Base-by-base conservation (phyloP, 2,113 vertebrate species). In the Pampusana beccarii region DNA sequence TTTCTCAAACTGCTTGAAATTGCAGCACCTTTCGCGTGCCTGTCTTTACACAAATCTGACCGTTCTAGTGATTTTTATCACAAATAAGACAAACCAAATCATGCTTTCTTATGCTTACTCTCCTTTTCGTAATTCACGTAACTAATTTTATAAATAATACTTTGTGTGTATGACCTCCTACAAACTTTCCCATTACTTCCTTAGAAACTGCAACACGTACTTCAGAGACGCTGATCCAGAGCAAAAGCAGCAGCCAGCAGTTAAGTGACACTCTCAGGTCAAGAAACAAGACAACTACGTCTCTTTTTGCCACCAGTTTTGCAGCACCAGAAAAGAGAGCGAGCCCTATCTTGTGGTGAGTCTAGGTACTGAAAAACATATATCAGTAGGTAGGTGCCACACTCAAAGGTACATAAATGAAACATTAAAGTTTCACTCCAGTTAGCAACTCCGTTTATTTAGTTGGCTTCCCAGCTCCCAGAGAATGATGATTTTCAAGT, bases 391-490 rank as follows among this genome's bases (percentile, higher is more conserved):
- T 1, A 73, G 57, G 56, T 53, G 74, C 46, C 19, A 29, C 38
- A 15, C 7, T 44, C 0, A 0, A 46, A 42, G 4, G 9, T 29
- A 42, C 0, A 2, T 3, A 54, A 40, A 74, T 3, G 8, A 60
- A 60, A 72, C 16, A 28, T 38, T 34, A 7, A 14, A 28, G 44
- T 53, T 90, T 51, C 46, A 34, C 46, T 77, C 25, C 26, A 38
- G 13, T 66, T 36, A 65, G 29, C n/a, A 89, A 21, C 20, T 66
- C 11, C 3, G 23, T 65, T 82, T 62, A 71, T 36, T 28, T 58
- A 86, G 20, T 5, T 72, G 48, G 69, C 24, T 75, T 79, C 15
- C 53, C 64, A 42, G 60, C 18, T 86, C 21, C 2, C 58, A 69
- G 8, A 21, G 29, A 90, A 69, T 4, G 0, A 57, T 48, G 26